phyloP scores from a whole-genome alignment of 2,113 vertebrate genomes.

The Leptobrachium leishanense region DNA sequence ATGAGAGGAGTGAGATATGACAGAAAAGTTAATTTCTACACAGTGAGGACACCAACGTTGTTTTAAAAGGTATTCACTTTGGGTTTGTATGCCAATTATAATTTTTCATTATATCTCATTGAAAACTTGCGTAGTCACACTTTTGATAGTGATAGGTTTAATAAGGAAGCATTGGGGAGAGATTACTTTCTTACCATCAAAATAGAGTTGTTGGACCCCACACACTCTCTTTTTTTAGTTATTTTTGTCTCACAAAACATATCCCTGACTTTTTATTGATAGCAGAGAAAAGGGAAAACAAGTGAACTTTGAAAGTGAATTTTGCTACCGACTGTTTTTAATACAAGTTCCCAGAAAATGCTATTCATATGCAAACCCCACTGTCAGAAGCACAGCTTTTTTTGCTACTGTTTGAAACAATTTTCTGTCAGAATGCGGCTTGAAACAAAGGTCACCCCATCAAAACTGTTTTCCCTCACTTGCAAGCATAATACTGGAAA shows the following conservation, averaged over 20 bases:
- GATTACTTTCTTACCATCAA: too few species aligned
- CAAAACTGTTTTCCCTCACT: slow-evolving; percentile 58
- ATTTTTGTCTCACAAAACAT: neutral
- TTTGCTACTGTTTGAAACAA: slow-evolving; percentile 52
- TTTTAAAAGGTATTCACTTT: too few species aligned
- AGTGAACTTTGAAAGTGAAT: slow-evolving; percentile 49
- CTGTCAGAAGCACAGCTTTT: slow-evolving; percentile 53
- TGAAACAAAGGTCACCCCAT: slow-evolving; percentile 61
- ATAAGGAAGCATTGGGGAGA: too few species aligned
- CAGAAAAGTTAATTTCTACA: too few species aligned
- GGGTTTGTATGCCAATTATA: too few species aligned
- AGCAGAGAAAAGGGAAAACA: slow-evolving; percentile 12
- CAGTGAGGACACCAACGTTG: too few species aligned
- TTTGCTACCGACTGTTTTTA: slow-evolving; percentile 55
- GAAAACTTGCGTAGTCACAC: too few species aligned
- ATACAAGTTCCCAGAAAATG: slow-evolving; percentile 54
- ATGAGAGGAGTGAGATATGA: too few species aligned
- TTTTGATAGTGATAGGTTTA: too few species aligned
- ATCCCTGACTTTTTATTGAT: slow-evolving; percentile 24
- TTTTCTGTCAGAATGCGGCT: slow-evolving; percentile 52
- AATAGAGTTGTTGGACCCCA: too few species aligned
- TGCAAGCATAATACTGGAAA: slow-evolving; percentile 49
- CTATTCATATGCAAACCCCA: slow-evolving; percentile 49
- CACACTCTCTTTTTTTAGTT: too few species aligned
- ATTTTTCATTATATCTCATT: too few species aligned